Percentiles rank a stretch among this genome's conserved stretches.
These are phyloP conservation scores for Pteronotus mesoamericanus DNA, from an alignment of 2,797 vertebrate genomes.

Conservation along the genomic window DNA sequence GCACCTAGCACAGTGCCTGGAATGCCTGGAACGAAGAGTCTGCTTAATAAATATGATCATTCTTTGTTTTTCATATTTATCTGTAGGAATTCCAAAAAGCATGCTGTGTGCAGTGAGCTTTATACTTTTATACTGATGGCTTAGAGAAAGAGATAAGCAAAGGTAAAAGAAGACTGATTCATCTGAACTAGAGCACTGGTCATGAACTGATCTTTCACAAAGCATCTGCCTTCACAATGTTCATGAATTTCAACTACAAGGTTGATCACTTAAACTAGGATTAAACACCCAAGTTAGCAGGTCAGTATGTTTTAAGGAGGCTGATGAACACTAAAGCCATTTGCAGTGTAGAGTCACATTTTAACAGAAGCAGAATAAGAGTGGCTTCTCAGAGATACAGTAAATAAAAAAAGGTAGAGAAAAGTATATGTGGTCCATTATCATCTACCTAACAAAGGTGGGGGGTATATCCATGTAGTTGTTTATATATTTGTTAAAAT, in stretches of 20 bases:
- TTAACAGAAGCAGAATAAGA: not conserved
- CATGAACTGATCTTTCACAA: not conserved
- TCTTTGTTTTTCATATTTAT: not conserved
- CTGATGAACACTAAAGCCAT: not conserved
- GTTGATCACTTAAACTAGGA: not conserved
- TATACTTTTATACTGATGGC: not conserved
- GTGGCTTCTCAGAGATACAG: not conserved
- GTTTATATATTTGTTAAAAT: not conserved
- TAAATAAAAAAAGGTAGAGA: not conserved
- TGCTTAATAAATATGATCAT: not conserved
- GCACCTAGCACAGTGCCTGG: not conserved
- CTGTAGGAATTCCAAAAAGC: not conserved
- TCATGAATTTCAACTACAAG: not conserved
- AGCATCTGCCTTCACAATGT: not conserved
- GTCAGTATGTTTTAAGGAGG: not conserved
- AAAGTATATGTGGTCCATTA: not conserved
- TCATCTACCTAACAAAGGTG: not conserved
- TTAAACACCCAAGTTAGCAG: not conserved
- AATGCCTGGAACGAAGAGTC: not conserved
- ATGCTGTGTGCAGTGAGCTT: not conserved
- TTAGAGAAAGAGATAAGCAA: not conserved
- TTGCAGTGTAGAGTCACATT: not conserved
- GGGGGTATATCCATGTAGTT: no score
- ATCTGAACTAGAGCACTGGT: not conserved
- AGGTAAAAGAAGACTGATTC: not conserved